Base-by-base conservation (phyloP, 2,113 vertebrate genomes). In the Candoia aspera region DNA sequence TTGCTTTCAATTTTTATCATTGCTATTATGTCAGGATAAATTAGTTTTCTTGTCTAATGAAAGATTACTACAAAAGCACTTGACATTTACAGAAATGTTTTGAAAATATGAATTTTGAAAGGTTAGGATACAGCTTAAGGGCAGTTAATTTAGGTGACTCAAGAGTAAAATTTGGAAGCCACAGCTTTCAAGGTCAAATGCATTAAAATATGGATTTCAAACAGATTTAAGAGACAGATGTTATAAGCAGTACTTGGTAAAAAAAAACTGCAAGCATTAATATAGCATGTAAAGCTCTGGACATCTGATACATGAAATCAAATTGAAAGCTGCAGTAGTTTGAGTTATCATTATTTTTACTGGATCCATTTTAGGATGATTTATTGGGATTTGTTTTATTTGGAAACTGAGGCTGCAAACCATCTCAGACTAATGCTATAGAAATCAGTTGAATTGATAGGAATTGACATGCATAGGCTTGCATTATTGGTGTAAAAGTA, bases 91-190 rank as follows among this genome's bases (percentile, higher is more conserved):
- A 94, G 53, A 92, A 87, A 94, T 3, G 37, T 46, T 33, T 29
- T 89, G 93, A 13, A 37, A 64, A 94, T 95, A 95, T 95, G 64
- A 49, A 88, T 92, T 89, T 90, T 54, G 10, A 86, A 49, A 91
- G 0, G 87, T 37, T 79, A 89, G 58, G 3, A 46, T 60, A 21
- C 13, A 85, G 19, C 1, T 92, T 94, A 88, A 90, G 86, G 87
- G 24, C 4, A 93, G 85, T 0, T 0, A 0, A 54, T 90, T 93
- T n/a, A 19, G 85, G 15, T 84, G 10, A 88, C 29, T 83, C 19
- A 57, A 91, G 1, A 53, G n/a, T 4, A 55, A 42, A 95, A 46
- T 0, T 2, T 6, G 26, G 53, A 57, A n/a, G 23, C 42, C 1
- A 8, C 6, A 8, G 0, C 84, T 92, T 91, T 92, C 33, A 92